These are phyloP conservation scores for Carposina sasakii DNA, from an alignment of 1,140 invertebrate species.

Conservation along the genomic window DNA sequence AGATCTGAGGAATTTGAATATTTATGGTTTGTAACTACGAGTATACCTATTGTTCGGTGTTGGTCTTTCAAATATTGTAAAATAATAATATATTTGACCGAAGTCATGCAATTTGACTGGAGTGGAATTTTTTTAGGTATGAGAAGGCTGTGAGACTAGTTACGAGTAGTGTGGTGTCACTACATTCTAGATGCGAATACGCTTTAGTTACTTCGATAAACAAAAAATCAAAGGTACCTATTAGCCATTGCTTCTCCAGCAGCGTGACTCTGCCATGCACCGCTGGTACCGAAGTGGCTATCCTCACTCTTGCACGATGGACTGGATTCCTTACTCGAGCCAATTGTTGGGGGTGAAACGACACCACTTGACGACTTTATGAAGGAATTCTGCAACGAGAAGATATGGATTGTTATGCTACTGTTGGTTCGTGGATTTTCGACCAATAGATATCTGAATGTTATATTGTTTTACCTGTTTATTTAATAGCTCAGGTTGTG, in stretches of 20 bases:
- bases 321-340: constrained; percentile 68
- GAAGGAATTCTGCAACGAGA: constrained; percentile 55
- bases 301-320: constrained; percentile 69
- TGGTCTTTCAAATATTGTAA: no score
- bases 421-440: neutral
- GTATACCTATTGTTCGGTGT: no score
- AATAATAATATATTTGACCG: no score
- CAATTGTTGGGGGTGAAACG: constrained; percentile 51
- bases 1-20: constrained; percentile 58
- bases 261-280: constrained; percentile 61
- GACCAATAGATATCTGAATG: neutral
- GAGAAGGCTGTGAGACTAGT: no score
- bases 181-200: no score
- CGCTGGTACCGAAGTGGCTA: constrained; percentile 56
- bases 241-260: constrained; percentile 71
- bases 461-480: constrained; percentile 49
- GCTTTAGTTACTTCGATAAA: no score
- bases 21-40: no score
- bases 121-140: no score
- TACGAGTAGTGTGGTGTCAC: no score
- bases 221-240: constrained; percentile 35
- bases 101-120: no score
- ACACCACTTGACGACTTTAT: constrained; percentile 56
- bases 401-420: neutral
- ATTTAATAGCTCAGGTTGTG: constrained; percentile 62